Evolutionary conservation across 2,888 invertebrate genomes (phyloP).

Genomic region (Willowsia nigromaculata): DNA sequence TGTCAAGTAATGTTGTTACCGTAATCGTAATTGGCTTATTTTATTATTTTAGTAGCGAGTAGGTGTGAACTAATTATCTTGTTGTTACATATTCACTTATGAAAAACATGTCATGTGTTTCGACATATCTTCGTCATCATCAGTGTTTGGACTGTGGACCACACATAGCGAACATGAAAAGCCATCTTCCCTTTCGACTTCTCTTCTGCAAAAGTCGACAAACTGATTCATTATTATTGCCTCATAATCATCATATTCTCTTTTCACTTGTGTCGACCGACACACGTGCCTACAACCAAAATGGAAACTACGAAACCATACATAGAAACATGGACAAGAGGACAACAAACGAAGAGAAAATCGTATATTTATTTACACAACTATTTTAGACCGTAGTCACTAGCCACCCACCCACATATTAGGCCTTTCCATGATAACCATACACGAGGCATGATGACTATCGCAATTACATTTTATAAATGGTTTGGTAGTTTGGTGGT

Average conservation of each 20-base stretch:
- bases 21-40: slow-evolving; percentile 28
- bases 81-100: neutral
- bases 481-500: neutral
- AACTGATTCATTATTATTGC: slow-evolving; percentile 7
- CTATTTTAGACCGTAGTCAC: neutral
- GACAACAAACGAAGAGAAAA: neutral
- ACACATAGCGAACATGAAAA: slow-evolving; percentile 1
- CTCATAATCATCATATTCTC: neutral
- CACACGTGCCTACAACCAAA: neutral
- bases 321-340: neutral
- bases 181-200: neutral
- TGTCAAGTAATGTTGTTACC: slow-evolving; percentile 1
- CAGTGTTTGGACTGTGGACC: neutral
- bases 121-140: neutral
- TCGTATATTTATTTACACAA: no score
- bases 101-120: neutral
- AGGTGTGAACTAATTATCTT: slow-evolving; percentile 38
- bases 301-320: neutral
- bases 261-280: neutral
- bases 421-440: neutral
- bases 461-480: neutral
- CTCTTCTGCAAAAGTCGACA: neutral
- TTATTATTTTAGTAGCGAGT: neutral
- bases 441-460: neutral
- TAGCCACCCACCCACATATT: neutral